phyloP scores from a whole-genome alignment of 1,140 invertebrate species.

The Brachionus rotundiformis region DNA sequence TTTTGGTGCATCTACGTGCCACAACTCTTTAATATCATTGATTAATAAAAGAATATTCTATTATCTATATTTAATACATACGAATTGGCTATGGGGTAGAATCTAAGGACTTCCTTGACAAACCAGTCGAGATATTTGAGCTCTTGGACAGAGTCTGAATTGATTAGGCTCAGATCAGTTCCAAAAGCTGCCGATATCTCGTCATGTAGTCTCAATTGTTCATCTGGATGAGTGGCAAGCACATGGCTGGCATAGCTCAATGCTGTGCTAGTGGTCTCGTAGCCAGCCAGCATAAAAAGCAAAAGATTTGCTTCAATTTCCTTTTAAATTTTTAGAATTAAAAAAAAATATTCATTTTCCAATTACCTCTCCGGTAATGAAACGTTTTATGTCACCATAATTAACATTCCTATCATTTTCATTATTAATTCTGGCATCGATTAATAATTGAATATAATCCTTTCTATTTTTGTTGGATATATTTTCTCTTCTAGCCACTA shows the following conservation, averaged over 20 bases:
- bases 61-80: too few relatives aligned
- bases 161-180: background rate
- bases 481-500: background rate
- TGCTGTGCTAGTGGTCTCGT: constrained; percentile 65
- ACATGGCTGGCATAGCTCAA: constrained; percentile 60
- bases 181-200: constrained; percentile 57
- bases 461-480: background rate
- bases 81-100: constrained; percentile 58
- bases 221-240: constrained; percentile 64
- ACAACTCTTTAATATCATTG: too few relatives aligned
- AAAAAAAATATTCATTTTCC: background rate
- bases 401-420: constrained; percentile 34
- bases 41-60: too few relatives aligned
- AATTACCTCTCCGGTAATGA: background rate
- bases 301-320: constrained; percentile 58
- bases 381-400: background rate
- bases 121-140: constrained; percentile 60
- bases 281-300: constrained; percentile 60
- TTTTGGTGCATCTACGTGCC: constrained; percentile 56
- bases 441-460: constrained; percentile 41
- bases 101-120: constrained; percentile 59
- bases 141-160: constrained; percentile 55
- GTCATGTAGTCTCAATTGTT: constrained; percentile 64
- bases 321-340: constrained; percentile 51
- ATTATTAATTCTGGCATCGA: background rate